Evolutionary conservation across 2,888 invertebrate species (phyloP).

Genomic region (Drosophila anceps): DNA sequence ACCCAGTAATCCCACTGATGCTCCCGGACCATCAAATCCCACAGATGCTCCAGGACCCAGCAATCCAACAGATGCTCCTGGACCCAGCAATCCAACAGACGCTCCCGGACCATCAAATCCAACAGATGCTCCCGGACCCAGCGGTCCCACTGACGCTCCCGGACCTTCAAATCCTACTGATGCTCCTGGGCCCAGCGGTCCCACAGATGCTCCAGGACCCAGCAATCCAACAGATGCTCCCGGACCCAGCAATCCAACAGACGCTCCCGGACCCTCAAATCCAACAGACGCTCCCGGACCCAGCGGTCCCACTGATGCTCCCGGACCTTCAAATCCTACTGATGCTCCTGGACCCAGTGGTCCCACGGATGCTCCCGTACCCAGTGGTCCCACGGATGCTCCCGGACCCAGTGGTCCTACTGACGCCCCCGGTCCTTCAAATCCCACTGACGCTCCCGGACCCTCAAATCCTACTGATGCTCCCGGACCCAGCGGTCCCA

Average conservation of each 20-base stretch:
- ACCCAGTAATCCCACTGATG: neutral
- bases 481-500: neutral
- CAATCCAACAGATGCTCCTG: constrained; percentile 3
- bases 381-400: rapidly evolving
- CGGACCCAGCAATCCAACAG: constrained; percentile 1
- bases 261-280: neutral
- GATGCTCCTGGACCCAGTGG: neutral
- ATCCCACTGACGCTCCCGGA: neutral
- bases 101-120: neutral
- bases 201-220: neutral
- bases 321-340: neutral
- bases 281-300: constrained; percentile 10
- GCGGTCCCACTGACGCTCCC: neutral
- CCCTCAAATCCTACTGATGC: neutral
- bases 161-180: constrained; percentile 12
- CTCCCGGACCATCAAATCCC: neutral
- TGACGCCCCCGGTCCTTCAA: constrained; percentile 5
- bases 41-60: neutral
- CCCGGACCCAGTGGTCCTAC: neutral
- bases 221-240: constrained; percentile 10
- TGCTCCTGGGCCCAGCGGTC: neutral
- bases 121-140: neutral
- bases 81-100: neutral
- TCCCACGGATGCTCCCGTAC: neutral
- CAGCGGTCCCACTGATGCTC: neutral